These are phyloP conservation scores for Morpho deidamia DNA, from an alignment of 2,888 invertebrate species.

Conservation along the genomic window DNA sequence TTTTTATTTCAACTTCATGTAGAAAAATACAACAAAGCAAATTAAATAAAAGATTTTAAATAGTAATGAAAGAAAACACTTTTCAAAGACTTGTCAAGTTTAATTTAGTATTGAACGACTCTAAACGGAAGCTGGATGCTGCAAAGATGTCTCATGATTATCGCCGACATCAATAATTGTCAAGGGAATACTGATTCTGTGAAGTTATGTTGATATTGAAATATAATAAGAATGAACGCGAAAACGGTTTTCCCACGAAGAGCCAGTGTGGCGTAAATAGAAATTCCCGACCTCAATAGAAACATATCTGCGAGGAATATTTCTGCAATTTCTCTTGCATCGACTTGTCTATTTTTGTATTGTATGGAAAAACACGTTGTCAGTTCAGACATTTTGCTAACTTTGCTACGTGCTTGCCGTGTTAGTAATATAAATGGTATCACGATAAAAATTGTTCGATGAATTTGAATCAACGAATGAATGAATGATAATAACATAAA, in stretches of 20 bases:
- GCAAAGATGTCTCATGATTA: background rate
- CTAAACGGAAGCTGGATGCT: background rate
- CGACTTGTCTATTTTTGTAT: background rate
- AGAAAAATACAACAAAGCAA: no score
- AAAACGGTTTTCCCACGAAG: background rate
- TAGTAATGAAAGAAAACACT: no score
- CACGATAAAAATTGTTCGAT: no score
- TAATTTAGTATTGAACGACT: background rate
- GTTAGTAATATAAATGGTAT: no score
- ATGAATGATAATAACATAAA: no score
- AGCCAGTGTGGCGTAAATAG: background rate
- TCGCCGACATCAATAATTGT: background rate
- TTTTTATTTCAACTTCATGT: no score
- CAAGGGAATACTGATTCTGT: background rate
- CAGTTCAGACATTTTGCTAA: no score
- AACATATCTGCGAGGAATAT: slow-evolving; percentile 1
- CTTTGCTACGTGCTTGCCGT: no score
- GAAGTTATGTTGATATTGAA: background rate
- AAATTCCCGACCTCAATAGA: background rate
- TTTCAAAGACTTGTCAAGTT: no score
- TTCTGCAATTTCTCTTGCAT: background rate
- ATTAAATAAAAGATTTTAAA: no score
- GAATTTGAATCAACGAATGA: no score
- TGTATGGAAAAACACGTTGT: background rate
- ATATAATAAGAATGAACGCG: background rate